These are phyloP conservation scores for Drosophila malerkotliana DNA, from an alignment of 1,140 invertebrate genomes.

Conservation along the genomic window DNA sequence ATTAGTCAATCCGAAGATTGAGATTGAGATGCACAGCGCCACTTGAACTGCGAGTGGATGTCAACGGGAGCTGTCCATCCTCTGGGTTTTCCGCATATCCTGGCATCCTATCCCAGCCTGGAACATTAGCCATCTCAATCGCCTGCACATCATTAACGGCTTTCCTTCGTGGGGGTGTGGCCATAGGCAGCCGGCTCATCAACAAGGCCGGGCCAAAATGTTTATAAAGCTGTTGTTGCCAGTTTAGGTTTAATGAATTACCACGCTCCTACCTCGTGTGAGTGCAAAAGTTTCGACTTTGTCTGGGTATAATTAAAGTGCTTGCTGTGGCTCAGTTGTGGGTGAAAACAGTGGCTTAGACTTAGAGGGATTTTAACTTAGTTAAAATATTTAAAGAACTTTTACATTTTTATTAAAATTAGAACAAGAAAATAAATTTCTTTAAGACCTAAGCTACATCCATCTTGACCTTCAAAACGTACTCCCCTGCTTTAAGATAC, in stretches of 20 bases:
- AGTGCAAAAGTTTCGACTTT: conserved; percentile 35
- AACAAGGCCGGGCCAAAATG: conserved; percentile 45
- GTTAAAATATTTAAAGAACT: too few species aligned
- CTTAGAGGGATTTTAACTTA: not conserved
- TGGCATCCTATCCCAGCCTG: conserved; percentile 23
- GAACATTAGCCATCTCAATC: conserved; percentile 69
- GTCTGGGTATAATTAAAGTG: conserved; percentile 66
- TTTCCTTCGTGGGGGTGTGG: conserved; percentile 41
- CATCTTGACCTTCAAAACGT: not conserved
- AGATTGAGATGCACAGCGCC: conserved; percentile 72
- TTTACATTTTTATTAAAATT: too few species aligned
- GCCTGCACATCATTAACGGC: conserved; percentile 75
- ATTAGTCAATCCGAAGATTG: conserved; percentile 79
- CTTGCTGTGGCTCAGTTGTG: conserved; percentile 8
- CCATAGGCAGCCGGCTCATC: conserved; percentile 31
- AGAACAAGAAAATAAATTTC: too few species aligned
- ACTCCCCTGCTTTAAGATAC: conserved; percentile 4
- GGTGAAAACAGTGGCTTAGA: conserved; percentile 11
- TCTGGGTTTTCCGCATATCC: conserved; percentile 8
- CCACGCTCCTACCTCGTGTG: conserved; percentile 22
- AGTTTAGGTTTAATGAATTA: conserved; percentile 74
- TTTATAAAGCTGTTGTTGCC: conserved; percentile 45
- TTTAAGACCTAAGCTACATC: too few species aligned
- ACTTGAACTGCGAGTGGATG: conserved; percentile 54
- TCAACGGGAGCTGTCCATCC: conserved; percentile 48